Base-by-base conservation (phyloP, 1,140 invertebrate species). In the Ctenoplectra terminalis region DNA sequence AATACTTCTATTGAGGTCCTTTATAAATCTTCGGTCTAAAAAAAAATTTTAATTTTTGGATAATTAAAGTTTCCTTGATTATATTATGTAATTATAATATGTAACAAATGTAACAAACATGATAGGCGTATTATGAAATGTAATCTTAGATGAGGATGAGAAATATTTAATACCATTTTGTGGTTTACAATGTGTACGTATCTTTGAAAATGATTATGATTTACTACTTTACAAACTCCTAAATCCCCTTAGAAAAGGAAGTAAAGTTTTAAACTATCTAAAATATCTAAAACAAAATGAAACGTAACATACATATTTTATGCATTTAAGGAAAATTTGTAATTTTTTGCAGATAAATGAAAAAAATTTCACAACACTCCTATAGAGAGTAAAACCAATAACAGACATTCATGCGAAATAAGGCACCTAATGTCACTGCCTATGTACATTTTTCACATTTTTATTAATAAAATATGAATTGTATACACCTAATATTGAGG, bases 391-490 rank as follows among this genome's bases (percentile, higher is more conserved):
- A 66, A 52, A 7, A 66, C 37, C 3, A 66, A 43, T 26, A 56
- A 40, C 0, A 75, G 15, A 75, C 7, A 54, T 43, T 40, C 46
- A 76, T 76, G n/a, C 34, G 40, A 66, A 64, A 48, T 64, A 52
- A 29, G 17, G 0, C 64, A 76, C 13, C 34, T 67, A 56, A 54
- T 34, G 17, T 17, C 37, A 40, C 1, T 34, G 34, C 17, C 3
- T 40, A 15, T 43, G 31, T 46, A 66, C 1, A 52, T 40, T 52
- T 40, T 17, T 34, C 29, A 2, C 6, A 64, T 20, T 54, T 66
- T 3, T 23, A 64, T 26, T 17, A 75, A 48, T 66, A 37, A 74
- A 40, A 23, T 64, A 48, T 29, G 11, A 43, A n/a, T n/a, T n/a
- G 7, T 31, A 15, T 34, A 23, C 11, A 37, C 5, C 34, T n/a